phyloP scores from a whole-genome alignment of 2,888 invertebrate genomes.

The Achlya flavicornis region DNA sequence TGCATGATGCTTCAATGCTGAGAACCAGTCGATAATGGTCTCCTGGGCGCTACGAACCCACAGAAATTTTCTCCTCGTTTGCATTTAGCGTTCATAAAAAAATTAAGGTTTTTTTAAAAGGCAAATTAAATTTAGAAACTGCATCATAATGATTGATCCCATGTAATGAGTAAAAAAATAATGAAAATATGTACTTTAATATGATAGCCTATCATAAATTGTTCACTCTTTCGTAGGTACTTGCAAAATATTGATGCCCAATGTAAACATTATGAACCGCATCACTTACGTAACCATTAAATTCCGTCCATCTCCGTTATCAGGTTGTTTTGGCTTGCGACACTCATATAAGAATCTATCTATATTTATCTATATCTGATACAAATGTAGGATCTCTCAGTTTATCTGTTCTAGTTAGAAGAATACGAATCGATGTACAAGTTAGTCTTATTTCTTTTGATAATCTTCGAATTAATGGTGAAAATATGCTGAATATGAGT shows the following conservation, averaged over 20 bases:
- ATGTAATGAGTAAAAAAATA: background rate
- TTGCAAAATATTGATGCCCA: background rate
- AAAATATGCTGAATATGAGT: background rate
- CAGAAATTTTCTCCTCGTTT: background rate
- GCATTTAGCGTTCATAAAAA: background rate
- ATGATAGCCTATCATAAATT: background rate
- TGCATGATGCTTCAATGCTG: background rate
- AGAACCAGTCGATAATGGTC: background rate
- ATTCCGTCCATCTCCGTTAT: constrained; percentile 2
- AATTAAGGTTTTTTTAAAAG: background rate
- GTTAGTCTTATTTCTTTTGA: too few relatives aligned
- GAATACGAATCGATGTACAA: background rate
- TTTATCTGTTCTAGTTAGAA: background rate
- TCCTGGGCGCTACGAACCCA: background rate
- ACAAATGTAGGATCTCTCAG: background rate
- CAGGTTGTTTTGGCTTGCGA: background rate
- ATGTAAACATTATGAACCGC: background rate
- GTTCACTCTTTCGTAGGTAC: background rate
- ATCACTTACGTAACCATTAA: constrained; percentile 2
- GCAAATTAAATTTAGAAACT: constrained; percentile 1
- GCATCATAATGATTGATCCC: background rate
- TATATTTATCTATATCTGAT: background rate
- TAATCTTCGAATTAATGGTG: background rate
- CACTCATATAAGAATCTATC: background rate
- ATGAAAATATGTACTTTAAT: background rate